Percentiles rank a stretch among this genome's conserved stretches.
Conservation (phyloP, 1,140 invertebrate genomes). For the Pogonomyrmex barbatus region DNA sequence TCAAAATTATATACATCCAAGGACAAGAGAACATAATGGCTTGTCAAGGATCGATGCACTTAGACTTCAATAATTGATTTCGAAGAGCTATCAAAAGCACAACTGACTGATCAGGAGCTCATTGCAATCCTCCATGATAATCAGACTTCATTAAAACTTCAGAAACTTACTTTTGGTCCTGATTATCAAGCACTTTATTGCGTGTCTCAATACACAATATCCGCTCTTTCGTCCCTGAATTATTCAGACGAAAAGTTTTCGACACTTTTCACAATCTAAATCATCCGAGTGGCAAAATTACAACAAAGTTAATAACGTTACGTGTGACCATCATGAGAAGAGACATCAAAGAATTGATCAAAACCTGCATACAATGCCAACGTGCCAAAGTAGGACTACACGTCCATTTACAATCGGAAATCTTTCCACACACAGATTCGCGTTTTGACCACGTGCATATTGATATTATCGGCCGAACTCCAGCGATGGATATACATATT, state of each 20-base stretch:
- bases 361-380: constrained; percentile 38
- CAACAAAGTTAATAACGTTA: background rate
- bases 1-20: background rate
- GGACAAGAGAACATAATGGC: background rate
- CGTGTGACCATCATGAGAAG: constrained; percentile 47
- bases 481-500: background rate
- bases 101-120: background rate
- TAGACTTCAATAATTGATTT: background rate
- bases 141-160: background rate
- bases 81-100: background rate
- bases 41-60: background rate
- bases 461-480: background rate
- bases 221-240: background rate
- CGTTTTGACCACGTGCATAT: background rate
- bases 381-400: background rate
- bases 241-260: background rate
- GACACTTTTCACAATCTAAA: background rate
- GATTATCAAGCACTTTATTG: background rate
- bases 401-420: background rate
- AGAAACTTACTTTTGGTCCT: background rate
- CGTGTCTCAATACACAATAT: background rate
- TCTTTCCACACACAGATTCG: no score
- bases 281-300: background rate
- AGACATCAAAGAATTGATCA: constrained; percentile 42
- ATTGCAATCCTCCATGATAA: background rate